Base-by-base conservation (phyloP, 2,888 invertebrate genomes). In the Ochropacha duplaris region DNA sequence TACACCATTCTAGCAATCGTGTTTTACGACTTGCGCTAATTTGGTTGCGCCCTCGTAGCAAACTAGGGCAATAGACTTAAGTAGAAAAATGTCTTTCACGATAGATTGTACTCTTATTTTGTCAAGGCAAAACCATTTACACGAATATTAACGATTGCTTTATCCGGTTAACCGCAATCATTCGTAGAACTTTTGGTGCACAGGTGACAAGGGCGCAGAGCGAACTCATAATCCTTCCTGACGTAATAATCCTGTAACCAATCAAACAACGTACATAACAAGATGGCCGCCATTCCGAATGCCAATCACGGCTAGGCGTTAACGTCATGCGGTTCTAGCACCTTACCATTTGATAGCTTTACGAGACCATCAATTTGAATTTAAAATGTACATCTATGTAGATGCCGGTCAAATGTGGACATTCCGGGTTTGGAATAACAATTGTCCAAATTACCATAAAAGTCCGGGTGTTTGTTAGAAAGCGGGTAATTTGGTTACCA, bases 401-500 rank as follows among this genome's bases (percentile, higher is more conserved):
- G 87, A 91, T 89, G 86, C 86, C 88, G 91, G 91, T 90, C 92
- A 92, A 90, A 91, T 89, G 92, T 91, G 89, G 88, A 88, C 90
- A 88, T 77, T 77, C 76, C 81, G 78, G 81, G 80, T 78, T 77
- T 75, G 71, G 92, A 90, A 92, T 92, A 90, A 80, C 88, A 92
- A 92, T 91, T 86, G 86, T 84, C 66, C 68, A 68, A 76, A 92
- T 92, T 92, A 86, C 80, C 92, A 92, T 92, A 92, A 88, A 89
- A 86, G 86, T 87, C 90, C 90, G 86, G 88, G 90, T 92, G 91
- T 90, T 90, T 87, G 86, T 83, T 91, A 91, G 92, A 92, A 92
- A 92, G 92, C 91, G 91, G 92, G 90, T 89, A 87, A 92, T 92
- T 92, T 92, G 90, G 91, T 87, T 90, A 89, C 87, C 83, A 81